Evolutionary conservation across 2,113 vertebrate genomes (phyloP).

Genomic region (Ardeotis arabs): DNA sequence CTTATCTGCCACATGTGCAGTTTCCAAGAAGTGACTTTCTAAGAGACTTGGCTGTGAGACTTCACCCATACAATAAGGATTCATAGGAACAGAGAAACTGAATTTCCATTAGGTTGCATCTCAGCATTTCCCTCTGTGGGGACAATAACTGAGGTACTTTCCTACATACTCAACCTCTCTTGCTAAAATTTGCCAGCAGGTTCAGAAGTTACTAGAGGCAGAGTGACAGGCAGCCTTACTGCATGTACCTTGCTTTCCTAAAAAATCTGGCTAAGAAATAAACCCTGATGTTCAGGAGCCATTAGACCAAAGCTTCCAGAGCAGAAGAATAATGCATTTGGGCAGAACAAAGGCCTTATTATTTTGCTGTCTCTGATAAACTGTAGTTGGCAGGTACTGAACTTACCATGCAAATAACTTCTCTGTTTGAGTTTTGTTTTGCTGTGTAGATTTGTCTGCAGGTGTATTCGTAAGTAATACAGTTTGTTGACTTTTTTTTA

Average conservation of each 20-base stretch:
- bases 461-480: neutral
- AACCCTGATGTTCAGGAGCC: neutral
- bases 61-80: neutral
- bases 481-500: neutral
- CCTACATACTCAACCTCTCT: too few species aligned
- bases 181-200: neutral
- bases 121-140: neutral
- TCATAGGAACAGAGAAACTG: neutral
- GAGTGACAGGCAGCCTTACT: neutral
- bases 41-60: neutral
- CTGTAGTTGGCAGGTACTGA: neutral
- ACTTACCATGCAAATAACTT: neutral
- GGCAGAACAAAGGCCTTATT: conserved; percentile 2
- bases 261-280: neutral
- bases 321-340: neutral
- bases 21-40: neutral
- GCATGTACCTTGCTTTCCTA: neutral
- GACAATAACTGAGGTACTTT: neutral
- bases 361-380: neutral
- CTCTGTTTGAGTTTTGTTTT: neutral
- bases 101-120: neutral
- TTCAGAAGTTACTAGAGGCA: neutral
- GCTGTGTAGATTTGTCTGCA: neutral
- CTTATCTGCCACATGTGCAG: accelerated
- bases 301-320: neutral